These are phyloP conservation scores for Macrosoma leucophasiata DNA, from an alignment of 2,888 invertebrate species.

Conservation along the genomic window DNA sequence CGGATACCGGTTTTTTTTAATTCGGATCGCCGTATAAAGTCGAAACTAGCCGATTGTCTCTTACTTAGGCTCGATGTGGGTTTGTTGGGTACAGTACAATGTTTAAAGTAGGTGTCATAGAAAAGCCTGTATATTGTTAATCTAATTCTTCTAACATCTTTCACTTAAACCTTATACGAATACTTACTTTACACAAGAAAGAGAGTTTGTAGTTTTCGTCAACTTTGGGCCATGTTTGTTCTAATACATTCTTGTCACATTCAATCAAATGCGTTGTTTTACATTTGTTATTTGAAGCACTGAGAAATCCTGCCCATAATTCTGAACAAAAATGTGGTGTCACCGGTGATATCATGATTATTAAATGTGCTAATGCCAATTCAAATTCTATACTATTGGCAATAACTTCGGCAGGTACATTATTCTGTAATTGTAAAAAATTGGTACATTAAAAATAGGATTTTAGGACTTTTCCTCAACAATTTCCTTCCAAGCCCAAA, in stretches of 20 bases:
- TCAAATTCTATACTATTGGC: conserved; percentile 84
- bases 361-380: conserved; percentile 83
- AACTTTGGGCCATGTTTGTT: conserved; percentile 86
- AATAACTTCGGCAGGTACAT: conserved; percentile 76
- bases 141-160: no score
- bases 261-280: conserved; percentile 64
- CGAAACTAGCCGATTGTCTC: no score
- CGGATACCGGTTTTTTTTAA: no score
- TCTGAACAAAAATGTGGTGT: conserved; percentile 95
- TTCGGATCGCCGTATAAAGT: no score
- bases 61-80: no score
- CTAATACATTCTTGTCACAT: conserved; percentile 82
- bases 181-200: conserved; percentile 78
- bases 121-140: no score
- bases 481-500: no score
- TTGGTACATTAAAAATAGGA: conserved; percentile 1
- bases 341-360: conserved; percentile 91
- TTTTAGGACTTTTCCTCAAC: no score
- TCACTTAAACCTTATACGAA: no score
- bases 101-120: no score
- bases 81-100: no score
- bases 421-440: conserved; percentile 68
- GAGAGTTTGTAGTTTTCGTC: conserved; percentile 81
- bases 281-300: conserved; percentile 77
- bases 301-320: conserved; percentile 87